These are phyloP conservation scores for Myripristis murdjan DNA, from an alignment of 2,797 vertebrate species.

Conservation along the genomic window DNA sequence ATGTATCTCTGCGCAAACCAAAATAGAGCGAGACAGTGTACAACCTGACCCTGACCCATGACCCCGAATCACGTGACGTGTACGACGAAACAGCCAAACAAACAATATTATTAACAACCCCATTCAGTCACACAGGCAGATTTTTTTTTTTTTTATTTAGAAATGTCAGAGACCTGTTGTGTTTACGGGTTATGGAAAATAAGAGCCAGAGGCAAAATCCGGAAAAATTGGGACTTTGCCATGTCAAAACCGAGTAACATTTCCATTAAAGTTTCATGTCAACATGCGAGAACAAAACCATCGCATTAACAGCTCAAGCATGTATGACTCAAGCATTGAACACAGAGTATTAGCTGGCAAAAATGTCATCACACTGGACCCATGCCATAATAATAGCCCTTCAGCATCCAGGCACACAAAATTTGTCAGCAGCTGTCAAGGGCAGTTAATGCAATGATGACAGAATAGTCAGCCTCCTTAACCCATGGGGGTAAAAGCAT, in stretches of 20 bases:
- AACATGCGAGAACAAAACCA: conserved; percentile 23
- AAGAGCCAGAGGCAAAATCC: neutral
- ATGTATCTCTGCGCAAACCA: neutral
- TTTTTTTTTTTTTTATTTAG: too few relatives aligned
- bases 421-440: conserved; percentile 46
- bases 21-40: neutral
- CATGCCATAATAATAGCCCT: conserved; percentile 49
- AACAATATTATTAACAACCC: neutral
- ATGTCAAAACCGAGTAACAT: neutral
- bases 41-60: neutral
- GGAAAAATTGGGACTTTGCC: neutral
- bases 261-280: conserved; percentile 45
- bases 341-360: conserved; percentile 37
- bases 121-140: neutral
- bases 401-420: conserved; percentile 13
- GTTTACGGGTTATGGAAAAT: conserved; percentile 3
- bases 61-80: conserved; percentile 9
- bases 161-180: too few relatives aligned
- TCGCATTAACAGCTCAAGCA: conserved; percentile 24
- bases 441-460: conserved; percentile 44
- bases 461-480: conserved; percentile 6
- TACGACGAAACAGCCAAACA: neutral
- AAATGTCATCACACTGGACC: conserved; percentile 45
- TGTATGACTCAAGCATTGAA: conserved; percentile 58
- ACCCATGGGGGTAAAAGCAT: conserved; percentile 18